Conservation (phyloP, 2,797 vertebrate species). For the Phrynocephalus vlangalii region DNA sequence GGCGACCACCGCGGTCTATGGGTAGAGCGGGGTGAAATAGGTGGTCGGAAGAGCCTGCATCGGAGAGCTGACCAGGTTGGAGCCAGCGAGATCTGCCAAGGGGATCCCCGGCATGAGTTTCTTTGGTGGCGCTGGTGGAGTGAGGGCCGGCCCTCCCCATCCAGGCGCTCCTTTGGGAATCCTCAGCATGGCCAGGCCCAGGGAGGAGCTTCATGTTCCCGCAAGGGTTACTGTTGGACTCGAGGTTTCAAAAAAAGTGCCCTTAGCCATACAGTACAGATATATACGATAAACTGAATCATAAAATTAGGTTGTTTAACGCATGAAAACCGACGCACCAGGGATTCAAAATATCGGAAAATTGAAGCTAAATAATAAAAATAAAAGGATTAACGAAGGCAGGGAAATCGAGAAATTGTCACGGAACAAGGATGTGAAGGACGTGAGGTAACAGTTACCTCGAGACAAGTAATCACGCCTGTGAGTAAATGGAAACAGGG, state of each 20-base stretch:
- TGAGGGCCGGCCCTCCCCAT: not conserved
- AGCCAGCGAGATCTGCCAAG: slow-evolving; percentile 58
- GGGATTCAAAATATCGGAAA: too few species aligned
- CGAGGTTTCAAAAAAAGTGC: not conserved
- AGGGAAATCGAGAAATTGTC: too few species aligned
- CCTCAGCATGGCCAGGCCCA: slow-evolving; percentile 58
- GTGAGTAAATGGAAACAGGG: too few species aligned
- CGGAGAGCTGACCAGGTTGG: slow-evolving; percentile 80
- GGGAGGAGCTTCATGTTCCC: not conserved
- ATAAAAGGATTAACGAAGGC: too few species aligned
- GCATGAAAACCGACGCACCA: too few species aligned
- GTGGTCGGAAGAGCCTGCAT: slow-evolving; percentile 69
- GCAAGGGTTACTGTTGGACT: too few species aligned
- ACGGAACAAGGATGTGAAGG: too few species aligned
- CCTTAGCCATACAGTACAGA: slow-evolving; percentile 16
- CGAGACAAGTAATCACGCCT: too few species aligned
- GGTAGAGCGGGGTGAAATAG: slow-evolving; percentile 85
- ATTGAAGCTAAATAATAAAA: too few species aligned
- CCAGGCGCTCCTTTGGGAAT: slow-evolving; percentile 42
- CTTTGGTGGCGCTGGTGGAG: slow-evolving; percentile 54
- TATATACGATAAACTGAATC: too few species aligned
- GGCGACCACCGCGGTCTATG: slow-evolving; percentile 70
- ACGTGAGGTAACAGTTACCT: too few species aligned
- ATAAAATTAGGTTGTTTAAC: too few species aligned
- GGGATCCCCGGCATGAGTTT: slow-evolving; percentile 76